Evolutionary conservation across 23 tunicate species (phyloP), one percentile per base, ranked within the genome.

Genomic region (Aplidium turbinatum): DNA sequence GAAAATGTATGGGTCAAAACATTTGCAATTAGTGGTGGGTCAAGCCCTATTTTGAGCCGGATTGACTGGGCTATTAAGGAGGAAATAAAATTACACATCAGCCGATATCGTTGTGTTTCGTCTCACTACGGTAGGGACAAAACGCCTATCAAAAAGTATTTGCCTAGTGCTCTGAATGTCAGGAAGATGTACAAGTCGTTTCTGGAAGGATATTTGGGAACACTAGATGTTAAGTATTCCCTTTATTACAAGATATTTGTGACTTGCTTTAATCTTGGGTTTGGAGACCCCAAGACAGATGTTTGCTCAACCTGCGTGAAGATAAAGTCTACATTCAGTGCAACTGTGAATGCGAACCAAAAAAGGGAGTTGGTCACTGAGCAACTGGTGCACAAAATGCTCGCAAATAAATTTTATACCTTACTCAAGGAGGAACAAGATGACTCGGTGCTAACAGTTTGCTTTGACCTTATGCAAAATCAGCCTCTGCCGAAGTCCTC

Each of bases 311-410:
- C 36, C 11, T 60, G 68, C 36, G 68, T 60, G 36, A 60, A 60
- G 68, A 4, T 60, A 11, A 60, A 60, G 20, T 26, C 68, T 6
- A 60, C 68, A 28, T 4, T 60, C 4, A 60, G 20, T 60, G 68
- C 68, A 27, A 54, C 13, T 38, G 36, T 4, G 31, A 20, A 30
- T 6, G 68, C 35, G 4, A 20, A 60, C 3, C 30, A 60, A 30
- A 60, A 60, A 60, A 60, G 20, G 68, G 68, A 60, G 9, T 60
- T 60, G 68, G 36, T 60, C 68, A 60, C 68, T 30, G 68, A 60
- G 68, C 36, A 29, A 20, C 36, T 60, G 36, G 68, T 30, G 35
- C 36, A 60, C 68, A 60, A 60, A 60, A 60, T 60, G 68, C 36
- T 35, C 11, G 68, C 68, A 30, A 60, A 60, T 9, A 60, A 60